These are phyloP conservation scores for Alexandromys fortis DNA, from an alignment of 2,113 vertebrate species.

Conservation along the genomic window DNA sequence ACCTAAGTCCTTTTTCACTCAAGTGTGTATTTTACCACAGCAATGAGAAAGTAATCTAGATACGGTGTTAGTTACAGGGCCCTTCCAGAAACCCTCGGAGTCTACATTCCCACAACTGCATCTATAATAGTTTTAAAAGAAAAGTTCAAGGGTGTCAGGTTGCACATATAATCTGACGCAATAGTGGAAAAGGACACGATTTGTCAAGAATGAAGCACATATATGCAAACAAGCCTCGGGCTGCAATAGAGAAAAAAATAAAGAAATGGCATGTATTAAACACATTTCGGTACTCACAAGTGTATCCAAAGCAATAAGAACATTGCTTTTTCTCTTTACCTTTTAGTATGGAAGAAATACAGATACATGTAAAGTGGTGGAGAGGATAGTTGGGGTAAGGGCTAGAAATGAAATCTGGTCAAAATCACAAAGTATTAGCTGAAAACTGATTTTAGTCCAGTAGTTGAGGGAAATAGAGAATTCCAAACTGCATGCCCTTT, in stretches of 20 bases:
- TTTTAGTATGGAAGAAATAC: conserved; percentile 28
- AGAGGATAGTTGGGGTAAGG: not conserved
- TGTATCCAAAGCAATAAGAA: not conserved
- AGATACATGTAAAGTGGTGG: not conserved
- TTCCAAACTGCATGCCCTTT: not conserved
- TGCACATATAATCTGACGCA: not conserved
- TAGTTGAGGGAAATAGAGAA: conserved; percentile 1
- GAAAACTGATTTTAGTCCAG: not conserved
- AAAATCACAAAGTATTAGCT: conserved; percentile 28
- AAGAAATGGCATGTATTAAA: not conserved
- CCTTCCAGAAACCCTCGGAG: not conserved
- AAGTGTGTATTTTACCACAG: not conserved
- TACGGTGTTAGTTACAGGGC: not conserved
- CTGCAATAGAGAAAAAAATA: not conserved
- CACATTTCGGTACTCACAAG: not conserved
- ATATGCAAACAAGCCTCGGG: not conserved
- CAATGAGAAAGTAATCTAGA: not conserved
- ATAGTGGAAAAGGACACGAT: not conserved
- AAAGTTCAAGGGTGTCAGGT: not conserved
- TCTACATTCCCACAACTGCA: not conserved
- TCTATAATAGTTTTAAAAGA: conserved; percentile 13
- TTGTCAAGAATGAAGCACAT: not conserved
- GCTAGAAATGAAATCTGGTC: not conserved
- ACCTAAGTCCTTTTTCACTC: not conserved
- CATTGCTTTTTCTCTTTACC: conserved; percentile 12